Evolutionary conservation across 2,113 vertebrate genomes (phyloP).

Genomic region (Phylloscopus trochiloides): DNA sequence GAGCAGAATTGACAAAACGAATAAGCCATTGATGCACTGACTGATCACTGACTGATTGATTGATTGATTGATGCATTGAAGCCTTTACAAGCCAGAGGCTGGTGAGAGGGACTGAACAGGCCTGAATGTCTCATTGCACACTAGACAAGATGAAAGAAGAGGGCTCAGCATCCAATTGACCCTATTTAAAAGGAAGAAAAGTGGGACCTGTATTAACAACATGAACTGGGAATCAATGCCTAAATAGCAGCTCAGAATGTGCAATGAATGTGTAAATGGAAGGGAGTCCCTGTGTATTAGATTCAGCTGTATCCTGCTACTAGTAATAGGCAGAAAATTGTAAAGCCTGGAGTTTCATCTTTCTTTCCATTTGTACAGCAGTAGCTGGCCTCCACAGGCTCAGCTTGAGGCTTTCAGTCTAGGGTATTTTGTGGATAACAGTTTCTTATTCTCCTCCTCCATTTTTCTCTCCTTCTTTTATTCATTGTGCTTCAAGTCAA

Average conservation of each 20-base stretch:
- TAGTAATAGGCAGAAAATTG: background rate
- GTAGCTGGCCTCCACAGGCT: background rate
- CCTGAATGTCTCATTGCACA: background rate
- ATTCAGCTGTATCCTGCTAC: background rate
- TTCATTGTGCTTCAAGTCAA: background rate
- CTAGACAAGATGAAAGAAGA: background rate
- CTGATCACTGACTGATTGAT: background rate
- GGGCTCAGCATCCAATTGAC: background rate
- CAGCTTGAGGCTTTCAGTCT: background rate
- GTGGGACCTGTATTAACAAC: background rate
- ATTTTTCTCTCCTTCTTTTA: background rate
- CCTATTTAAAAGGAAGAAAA: background rate
- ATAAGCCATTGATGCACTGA: background rate
- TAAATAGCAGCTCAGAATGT: background rate
- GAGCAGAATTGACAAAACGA: background rate
- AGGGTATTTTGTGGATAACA: background rate
- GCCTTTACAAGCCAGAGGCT: background rate
- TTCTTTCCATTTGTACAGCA: background rate
- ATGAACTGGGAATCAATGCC: background rate
- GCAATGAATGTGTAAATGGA: background rate
- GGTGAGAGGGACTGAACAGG: background rate
- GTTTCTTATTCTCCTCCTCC: background rate
- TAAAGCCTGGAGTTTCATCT: background rate
- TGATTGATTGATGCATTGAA: background rate
- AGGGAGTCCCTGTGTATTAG: background rate